Conservation (phyloP, 1,140 invertebrate species). For the Onthophagus taurus region DNA sequence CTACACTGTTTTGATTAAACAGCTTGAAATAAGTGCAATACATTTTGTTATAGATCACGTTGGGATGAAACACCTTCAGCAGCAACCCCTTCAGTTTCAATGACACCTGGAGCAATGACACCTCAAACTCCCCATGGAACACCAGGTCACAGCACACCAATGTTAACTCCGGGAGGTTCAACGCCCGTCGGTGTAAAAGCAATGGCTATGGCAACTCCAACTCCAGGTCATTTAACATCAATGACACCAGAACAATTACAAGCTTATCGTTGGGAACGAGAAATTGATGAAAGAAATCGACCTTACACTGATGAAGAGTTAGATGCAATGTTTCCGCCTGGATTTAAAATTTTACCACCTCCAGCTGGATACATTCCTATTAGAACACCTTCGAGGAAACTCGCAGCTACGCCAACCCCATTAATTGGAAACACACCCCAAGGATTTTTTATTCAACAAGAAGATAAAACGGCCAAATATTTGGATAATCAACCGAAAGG, state of each 20-base stretch:
- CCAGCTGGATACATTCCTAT: constrained; percentile 96
- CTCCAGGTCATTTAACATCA: constrained; percentile 85
- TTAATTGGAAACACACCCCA: constrained; percentile 69
- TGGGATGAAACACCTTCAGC: constrained; percentile 96
- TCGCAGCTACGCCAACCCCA: constrained; percentile 96
- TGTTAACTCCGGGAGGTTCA: constrained; percentile 63
- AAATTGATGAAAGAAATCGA: constrained; percentile 96
- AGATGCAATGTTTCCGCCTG: constrained; percentile 93
- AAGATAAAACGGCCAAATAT: constrained; percentile 77
- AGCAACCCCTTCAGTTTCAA: constrained; percentile 52
- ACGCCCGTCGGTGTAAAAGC: constrained; percentile 95
- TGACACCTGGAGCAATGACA: constrained; percentile 63
- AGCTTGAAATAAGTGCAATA: too few relatives aligned
- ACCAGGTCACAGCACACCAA: constrained; percentile 52
- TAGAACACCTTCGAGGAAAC: constrained; percentile 90
- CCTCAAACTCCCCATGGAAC: constrained; percentile 61
- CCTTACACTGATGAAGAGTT: constrained; percentile 95
- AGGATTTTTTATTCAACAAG: constrained; percentile 93
- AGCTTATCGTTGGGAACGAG: constrained; percentile 96
- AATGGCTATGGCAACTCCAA: constrained; percentile 96
- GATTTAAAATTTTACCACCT: constrained; percentile 94
- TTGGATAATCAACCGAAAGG: constrained; percentile 94
- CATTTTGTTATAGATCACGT: constrained; percentile 47
- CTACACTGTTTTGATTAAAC: background rate
- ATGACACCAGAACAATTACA: constrained; percentile 99